Evolutionary conservation across 2,888 invertebrate genomes (phyloP).

Genomic region (Mythimna ferrago): DNA sequence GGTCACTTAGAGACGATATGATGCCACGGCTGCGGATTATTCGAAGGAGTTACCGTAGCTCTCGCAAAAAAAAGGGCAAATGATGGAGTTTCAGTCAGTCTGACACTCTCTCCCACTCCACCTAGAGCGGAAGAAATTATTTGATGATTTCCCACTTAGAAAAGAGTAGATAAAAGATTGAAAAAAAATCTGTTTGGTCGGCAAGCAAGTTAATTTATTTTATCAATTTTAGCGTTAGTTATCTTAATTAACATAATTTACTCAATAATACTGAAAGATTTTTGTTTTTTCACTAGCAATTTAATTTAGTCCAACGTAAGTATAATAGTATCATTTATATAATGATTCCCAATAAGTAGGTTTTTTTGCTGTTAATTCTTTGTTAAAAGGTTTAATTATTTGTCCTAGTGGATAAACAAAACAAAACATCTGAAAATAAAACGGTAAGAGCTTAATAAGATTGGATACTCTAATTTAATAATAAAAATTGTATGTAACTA

Average conservation of each 20-base stretch:
- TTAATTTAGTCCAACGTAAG: constrained; percentile 52
- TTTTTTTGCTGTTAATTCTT: neutral
- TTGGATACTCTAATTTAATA: neutral
- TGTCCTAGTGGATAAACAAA: constrained; percentile 54
- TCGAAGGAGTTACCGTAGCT: too few species aligned
- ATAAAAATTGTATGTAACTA: neutral
- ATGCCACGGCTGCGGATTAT: too few species aligned
- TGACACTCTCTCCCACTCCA: too few species aligned
- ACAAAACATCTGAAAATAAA: constrained; percentile 47
- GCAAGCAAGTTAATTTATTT: neutral
- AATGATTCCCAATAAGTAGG: neutral
- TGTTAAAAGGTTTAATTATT: constrained; percentile 40
- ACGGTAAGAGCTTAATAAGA: constrained; percentile 43
- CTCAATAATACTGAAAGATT: neutral
- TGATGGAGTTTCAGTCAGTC: too few species aligned
- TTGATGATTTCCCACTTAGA: too few species aligned
- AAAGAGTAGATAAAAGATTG: too few species aligned
- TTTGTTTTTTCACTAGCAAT: constrained; percentile 50
- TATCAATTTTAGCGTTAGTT: neutral
- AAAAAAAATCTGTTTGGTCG: too few species aligned
- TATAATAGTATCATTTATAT: constrained; percentile 33
- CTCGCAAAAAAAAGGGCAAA: too few species aligned
- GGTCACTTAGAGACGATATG: too few species aligned
- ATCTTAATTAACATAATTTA: neutral
- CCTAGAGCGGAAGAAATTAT: too few species aligned